phyloP scores from a whole-genome alignment of 2,113 vertebrate species.

The Osmerus mordax region DNA sequence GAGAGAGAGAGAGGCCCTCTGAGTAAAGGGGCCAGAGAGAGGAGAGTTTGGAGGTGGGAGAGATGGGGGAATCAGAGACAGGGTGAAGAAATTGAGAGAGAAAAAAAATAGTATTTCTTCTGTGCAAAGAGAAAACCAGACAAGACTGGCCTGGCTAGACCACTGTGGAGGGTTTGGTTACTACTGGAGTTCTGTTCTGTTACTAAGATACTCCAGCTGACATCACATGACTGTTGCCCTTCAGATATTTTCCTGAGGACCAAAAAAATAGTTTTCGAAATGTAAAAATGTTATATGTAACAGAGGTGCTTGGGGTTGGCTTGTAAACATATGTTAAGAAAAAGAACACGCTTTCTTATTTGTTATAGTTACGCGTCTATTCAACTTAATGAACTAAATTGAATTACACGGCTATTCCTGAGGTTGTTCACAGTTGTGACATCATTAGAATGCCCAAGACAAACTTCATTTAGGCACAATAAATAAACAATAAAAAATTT shows the following conservation, averaged over 20 bases:
- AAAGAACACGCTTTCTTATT: too few species aligned
- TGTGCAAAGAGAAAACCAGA: constrained; percentile 4
- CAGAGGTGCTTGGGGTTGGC: neutral
- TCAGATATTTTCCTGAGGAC: neutral
- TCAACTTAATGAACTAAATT: too few species aligned
- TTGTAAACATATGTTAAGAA: too few species aligned
- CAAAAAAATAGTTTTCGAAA: neutral
- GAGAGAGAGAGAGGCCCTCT: neutral
- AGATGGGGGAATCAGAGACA: constrained; percentile 1
- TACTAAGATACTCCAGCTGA: neutral
- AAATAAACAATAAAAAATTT: too few species aligned
- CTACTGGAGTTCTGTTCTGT: neutral
- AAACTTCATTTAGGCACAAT: too few species aligned
- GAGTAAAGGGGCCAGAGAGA: neutral
- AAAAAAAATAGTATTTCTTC: constrained; percentile 8
- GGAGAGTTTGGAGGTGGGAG: constrained; percentile 1
- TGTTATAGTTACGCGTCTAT: too few species aligned
- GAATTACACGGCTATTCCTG: too few species aligned
- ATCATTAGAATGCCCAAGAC: too few species aligned
- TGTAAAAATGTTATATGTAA: neutral
- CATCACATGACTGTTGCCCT: too few species aligned
- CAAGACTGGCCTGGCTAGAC: neutral
- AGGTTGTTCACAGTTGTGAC: too few species aligned
- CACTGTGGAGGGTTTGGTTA: neutral
- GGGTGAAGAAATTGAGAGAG: constrained; percentile 19